A percentile compares a stretch with the other conserved stretches of the same genome.
Evolutionary conservation across 1,140 invertebrate species (phyloP).

Genomic region (silkworm (Bombyx mori)): DNA sequence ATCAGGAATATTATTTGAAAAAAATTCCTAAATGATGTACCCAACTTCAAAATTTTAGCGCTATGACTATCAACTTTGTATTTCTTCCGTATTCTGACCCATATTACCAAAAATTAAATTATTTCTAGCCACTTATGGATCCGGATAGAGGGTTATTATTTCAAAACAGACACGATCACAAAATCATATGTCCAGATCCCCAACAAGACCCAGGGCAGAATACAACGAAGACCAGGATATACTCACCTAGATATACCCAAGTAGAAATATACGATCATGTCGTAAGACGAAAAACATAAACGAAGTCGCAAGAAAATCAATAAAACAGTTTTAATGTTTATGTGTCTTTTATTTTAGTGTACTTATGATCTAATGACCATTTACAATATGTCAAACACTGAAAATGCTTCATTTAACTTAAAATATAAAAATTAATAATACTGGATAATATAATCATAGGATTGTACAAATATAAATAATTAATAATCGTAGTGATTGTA

Average conservation of each 20-base stretch:
- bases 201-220: constrained; percentile 66
- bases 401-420: constrained; percentile 1
- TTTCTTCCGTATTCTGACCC: no score
- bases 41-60: no score
- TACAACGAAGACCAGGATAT: constrained; percentile 67
- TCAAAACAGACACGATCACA: constrained; percentile 75
- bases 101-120: not conserved
- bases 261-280: constrained; percentile 77
- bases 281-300: constrained; percentile 62
- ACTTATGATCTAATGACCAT: no score
- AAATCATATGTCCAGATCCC: constrained; percentile 73
- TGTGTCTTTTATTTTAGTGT: not conserved
- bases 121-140: constrained; percentile 73
- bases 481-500: no score
- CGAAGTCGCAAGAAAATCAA: not conserved
- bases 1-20: no score
- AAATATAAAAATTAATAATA: not conserved
- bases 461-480: no score
- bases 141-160: constrained; percentile 77
- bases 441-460: not conserved
- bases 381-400: not conserved
- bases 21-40: no score
- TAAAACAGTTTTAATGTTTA: constrained; percentile 3
- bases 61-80: no score
- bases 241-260: constrained; percentile 70